phyloP scores from a whole-genome alignment of 2,113 vertebrate species.

The Camelus dromedarius region DNA sequence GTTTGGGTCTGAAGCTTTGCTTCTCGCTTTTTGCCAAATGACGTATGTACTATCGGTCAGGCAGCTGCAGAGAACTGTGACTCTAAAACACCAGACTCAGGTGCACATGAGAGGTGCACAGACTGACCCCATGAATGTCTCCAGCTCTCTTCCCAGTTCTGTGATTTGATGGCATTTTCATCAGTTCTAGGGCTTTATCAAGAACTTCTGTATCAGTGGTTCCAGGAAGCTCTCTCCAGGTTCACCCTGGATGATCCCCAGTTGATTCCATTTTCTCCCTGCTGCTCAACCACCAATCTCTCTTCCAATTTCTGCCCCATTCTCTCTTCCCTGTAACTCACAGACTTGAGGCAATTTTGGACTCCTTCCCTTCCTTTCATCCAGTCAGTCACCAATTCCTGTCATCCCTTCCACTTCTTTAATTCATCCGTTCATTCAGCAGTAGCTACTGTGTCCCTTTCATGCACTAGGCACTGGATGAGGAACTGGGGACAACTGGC shows the following conservation, averaged over 20 bases:
- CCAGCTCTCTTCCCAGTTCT: neutral
- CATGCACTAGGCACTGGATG: fast-evolving
- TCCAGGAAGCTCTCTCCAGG: neutral
- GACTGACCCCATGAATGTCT: neutral
- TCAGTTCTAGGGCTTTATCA: neutral
- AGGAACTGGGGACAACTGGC: neutral
- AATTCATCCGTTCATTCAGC: neutral
- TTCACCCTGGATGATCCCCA: neutral
- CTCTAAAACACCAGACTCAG: neutral
- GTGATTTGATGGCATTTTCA: neutral
- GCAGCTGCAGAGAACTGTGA: neutral
- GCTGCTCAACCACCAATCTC: neutral
- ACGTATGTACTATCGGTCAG: neutral
- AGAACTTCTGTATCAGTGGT: neutral
- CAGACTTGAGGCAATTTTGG: neutral
- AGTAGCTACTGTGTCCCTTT: neutral
- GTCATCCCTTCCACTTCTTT: neutral
- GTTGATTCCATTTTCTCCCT: neutral
- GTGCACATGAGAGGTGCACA: neutral
- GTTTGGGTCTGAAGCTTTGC: neutral
- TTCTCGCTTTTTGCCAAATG: neutral
- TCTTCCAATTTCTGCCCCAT: neutral
- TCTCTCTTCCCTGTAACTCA: neutral
- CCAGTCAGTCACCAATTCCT: neutral
- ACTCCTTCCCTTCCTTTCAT: neutral